phyloP scores from a whole-genome alignment of 2,797 vertebrate genomes.

The Anas acuta region DNA sequence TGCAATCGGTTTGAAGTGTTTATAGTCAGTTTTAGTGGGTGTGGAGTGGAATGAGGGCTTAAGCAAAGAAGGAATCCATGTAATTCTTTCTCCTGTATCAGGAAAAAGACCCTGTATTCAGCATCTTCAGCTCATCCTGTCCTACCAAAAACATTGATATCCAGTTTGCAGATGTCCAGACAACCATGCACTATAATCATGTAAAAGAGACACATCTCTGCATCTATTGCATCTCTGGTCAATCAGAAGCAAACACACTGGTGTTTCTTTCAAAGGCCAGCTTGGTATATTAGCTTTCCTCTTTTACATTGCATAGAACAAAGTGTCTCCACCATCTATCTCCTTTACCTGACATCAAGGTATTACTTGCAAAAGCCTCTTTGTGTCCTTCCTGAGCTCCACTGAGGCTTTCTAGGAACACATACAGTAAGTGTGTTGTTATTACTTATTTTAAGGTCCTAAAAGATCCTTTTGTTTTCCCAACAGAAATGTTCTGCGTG shows the following conservation, averaged over 20 bases:
- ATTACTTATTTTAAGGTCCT: not conserved
- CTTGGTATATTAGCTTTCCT: not conserved
- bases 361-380: accelerated
- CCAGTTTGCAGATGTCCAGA: not conserved
- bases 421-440: not conserved
- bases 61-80: not conserved
- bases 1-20: not conserved
- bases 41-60: not conserved
- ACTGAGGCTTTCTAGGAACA: not conserved
- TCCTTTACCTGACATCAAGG: not conserved
- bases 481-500: not conserved
- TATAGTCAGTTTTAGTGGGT: not conserved
- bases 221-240: no score
- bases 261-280: not conserved
- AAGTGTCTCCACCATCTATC: not conserved
- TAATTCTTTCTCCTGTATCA: not conserved
- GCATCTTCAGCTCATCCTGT: not conserved
- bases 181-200: not conserved
- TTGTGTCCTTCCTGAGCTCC: not conserved
- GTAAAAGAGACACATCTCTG: not conserved
- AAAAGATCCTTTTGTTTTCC: not conserved
- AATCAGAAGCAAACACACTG: no score
- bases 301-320: not conserved
- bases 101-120: not conserved
- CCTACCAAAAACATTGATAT: not conserved